Evolutionary conservation across 2,888 invertebrate species (phyloP).

Genomic region (Ormyrus labotus): DNA sequence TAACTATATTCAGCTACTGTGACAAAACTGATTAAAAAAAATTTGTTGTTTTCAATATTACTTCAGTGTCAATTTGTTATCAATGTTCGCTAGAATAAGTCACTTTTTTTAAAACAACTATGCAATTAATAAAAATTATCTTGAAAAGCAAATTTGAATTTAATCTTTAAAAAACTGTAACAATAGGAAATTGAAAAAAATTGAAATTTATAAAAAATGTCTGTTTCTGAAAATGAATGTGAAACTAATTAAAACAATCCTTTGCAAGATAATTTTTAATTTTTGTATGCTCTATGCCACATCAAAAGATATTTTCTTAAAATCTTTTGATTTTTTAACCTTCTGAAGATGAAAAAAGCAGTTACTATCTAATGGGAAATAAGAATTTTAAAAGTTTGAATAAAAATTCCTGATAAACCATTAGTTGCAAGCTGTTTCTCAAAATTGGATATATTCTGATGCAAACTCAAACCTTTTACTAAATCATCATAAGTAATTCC

Average conservation of each 20-base stretch:
- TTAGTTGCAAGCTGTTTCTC: constrained; percentile 56
- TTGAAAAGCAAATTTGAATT: constrained; percentile 3
- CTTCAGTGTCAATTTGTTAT: constrained; percentile 48
- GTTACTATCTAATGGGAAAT: constrained; percentile 66
- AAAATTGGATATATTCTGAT: constrained; percentile 40
- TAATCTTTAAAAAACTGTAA: too few species aligned
- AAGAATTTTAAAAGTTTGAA: constrained; percentile 61
- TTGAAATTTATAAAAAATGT: constrained; percentile 7
- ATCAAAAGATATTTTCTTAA: constrained; percentile 50
- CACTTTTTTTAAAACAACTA: constrained; percentile 22
- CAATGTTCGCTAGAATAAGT: constrained; percentile 41
- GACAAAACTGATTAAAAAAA: neutral
- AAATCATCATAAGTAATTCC: constrained; percentile 66
- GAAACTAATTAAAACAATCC: neutral
- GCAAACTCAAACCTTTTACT: constrained; percentile 72
- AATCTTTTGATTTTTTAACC: constrained; percentile 36
- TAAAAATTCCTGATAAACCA: constrained; percentile 65
- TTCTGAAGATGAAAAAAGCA: constrained; percentile 50
- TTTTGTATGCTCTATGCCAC: constrained; percentile 46
- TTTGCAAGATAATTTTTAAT: constrained; percentile 44
- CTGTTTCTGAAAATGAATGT: neutral
- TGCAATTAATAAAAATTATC: constrained; percentile 40
- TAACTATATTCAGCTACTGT: constrained; percentile 63
- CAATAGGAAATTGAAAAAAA: neutral
- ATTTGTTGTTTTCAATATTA: constrained; percentile 15